Evolutionary conservation across 2,797 vertebrate species (phyloP).

Genomic region (Schizopygopsis pylzovi): DNA sequence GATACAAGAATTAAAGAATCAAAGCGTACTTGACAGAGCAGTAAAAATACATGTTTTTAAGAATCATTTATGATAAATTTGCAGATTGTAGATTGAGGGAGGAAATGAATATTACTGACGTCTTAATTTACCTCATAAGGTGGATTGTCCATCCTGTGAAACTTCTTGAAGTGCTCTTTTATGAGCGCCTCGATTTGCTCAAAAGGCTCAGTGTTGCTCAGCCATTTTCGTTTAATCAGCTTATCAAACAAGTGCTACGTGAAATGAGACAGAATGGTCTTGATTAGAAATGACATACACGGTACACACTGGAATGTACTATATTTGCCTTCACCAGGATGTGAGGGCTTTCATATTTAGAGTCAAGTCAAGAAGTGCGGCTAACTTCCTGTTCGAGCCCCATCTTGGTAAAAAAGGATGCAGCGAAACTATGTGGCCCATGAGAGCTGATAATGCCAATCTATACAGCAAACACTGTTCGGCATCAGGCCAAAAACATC

Average conservation of each 20-base stretch:
- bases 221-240: conserved; percentile 90
- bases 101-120: neutral
- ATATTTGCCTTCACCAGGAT: conserved; percentile 41
- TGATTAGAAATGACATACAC: conserved; percentile 32
- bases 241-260: conserved; percentile 85
- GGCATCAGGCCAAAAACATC: conserved; percentile 56
- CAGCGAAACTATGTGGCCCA: conserved; percentile 38
- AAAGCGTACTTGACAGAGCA: neutral
- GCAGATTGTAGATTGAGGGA: neutral
- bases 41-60: neutral
- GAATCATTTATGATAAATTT: neutral
- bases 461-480: conserved; percentile 21
- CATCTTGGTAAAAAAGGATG: conserved; percentile 54
- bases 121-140: conserved; percentile 84
- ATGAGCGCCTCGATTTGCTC: conserved; percentile 83
- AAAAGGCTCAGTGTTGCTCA: conserved; percentile 83
- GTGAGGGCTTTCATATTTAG: conserved; percentile 48
- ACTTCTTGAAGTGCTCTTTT: conserved; percentile 81
- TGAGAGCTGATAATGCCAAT: conserved; percentile 57
- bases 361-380: conserved; percentile 51
- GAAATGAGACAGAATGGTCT: conserved; percentile 20
- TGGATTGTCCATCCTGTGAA: conserved; percentile 81
- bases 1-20: neutral
- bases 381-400: conserved; percentile 59
- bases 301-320: conserved; percentile 33